Conservation (phyloP, 2,113 vertebrate genomes). For the Diadophis punctatus region DNA sequence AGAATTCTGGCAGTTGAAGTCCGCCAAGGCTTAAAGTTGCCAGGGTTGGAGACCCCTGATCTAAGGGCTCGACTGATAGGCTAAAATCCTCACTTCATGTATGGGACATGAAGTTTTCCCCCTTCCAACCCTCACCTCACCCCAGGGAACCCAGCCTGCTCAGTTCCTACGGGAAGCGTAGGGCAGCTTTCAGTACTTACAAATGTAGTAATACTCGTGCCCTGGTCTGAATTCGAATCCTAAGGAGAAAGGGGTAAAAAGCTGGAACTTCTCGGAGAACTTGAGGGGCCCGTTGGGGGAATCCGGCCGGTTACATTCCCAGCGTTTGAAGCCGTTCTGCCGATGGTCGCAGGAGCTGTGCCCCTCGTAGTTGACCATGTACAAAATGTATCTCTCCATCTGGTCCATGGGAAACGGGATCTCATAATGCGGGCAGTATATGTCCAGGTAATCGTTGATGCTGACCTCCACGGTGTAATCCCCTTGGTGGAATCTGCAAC, state of each 20-base stretch:
- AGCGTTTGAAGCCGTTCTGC: constrained; percentile 90
- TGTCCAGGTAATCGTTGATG: constrained; percentile 97
- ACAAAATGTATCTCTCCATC: constrained; percentile 89
- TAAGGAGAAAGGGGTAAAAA: constrained; percentile 95
- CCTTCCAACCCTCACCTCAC: not conserved
- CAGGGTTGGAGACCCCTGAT: no score
- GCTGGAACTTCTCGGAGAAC: constrained; percentile 97
- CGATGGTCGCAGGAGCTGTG: constrained; percentile 87
- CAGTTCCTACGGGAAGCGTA: not conserved
- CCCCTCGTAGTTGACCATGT: constrained; percentile 93
- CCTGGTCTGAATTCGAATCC: constrained; percentile 95
- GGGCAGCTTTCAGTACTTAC: constrained; percentile 70
- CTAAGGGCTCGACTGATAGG: not conserved
- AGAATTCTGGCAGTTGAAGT: no score
- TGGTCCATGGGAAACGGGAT: constrained; percentile 70
- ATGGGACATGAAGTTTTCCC: not conserved
- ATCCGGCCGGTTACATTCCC: constrained; percentile 91
- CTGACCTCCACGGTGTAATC: constrained; percentile 93
- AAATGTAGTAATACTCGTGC: constrained; percentile 94
- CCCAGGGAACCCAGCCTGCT: not conserved
- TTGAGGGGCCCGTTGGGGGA: constrained; percentile 86
- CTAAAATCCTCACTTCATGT: not conserved
- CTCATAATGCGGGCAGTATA: constrained; percentile 95
- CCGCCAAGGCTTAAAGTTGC: no score
- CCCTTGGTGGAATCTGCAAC: constrained; percentile 80